phyloP scores from a whole-genome alignment of 2,888 invertebrate species.

The Leucophora obtusa region DNA sequence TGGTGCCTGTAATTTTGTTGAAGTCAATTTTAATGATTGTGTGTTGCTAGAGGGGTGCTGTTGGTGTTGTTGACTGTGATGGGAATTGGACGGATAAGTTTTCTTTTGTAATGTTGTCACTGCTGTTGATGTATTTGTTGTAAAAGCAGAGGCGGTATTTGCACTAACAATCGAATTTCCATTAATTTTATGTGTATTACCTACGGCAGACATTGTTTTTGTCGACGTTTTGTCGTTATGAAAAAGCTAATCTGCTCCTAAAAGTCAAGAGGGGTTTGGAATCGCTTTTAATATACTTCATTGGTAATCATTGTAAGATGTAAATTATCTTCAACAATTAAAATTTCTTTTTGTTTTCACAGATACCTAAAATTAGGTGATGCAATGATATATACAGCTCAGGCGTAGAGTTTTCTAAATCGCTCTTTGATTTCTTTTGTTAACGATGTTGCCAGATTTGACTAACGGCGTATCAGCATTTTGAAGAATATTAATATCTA shows the following conservation, averaged over 20 bases:
- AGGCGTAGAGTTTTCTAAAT: too few relatives aligned
- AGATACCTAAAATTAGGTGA: slow-evolving; percentile 42
- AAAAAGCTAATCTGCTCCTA: slow-evolving; percentile 32
- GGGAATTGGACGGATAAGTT: slow-evolving; percentile 37
- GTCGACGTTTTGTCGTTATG: slow-evolving; percentile 38
- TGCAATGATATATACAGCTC: slow-evolving; percentile 6
- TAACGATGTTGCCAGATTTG: too few relatives aligned
- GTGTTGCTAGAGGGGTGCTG: slow-evolving; percentile 47
- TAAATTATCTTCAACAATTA: too few relatives aligned
- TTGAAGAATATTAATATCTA: too few relatives aligned
- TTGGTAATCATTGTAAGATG: slow-evolving; percentile 20
- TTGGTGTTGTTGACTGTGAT: slow-evolving; percentile 33
- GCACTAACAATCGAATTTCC: slow-evolving; percentile 62
- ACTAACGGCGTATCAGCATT: too few relatives aligned
- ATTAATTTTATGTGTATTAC: slow-evolving; percentile 64
- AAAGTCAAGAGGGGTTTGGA: slow-evolving; percentile 23
- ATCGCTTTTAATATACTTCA: slow-evolving; percentile 27
- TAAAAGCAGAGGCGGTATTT: slow-evolving; percentile 43
- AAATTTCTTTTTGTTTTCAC: slow-evolving; percentile 39
- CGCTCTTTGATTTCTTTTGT: too few relatives aligned
- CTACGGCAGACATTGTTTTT: slow-evolving; percentile 66
- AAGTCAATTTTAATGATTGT: slow-evolving; percentile 51
- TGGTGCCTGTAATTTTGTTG: slow-evolving; percentile 57
- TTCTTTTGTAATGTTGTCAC: slow-evolving; percentile 42
- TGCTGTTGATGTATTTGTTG: slow-evolving; percentile 59